Percentiles rank a stretch among this genome's conserved stretches.
phyloP scores from a whole-genome alignment of 2,797 vertebrate genomes.

The Argyrosomus regius region DNA sequence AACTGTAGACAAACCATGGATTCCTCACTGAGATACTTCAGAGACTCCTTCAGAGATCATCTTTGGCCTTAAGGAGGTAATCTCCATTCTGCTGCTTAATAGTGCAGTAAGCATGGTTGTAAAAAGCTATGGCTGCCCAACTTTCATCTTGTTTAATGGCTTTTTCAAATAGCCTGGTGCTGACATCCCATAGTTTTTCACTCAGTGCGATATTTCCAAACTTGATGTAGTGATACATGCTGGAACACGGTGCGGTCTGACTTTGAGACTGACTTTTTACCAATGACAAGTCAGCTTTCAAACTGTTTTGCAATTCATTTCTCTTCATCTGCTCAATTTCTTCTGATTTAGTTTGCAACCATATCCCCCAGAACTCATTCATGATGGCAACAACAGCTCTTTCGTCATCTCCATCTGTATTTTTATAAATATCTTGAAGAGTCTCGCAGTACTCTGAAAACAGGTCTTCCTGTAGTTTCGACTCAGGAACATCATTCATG shows the following conservation, averaged over 20 bases:
- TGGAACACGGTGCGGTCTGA: constrained; percentile 37
- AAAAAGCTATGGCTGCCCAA: constrained; percentile 69
- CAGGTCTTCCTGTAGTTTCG: constrained; percentile 43
- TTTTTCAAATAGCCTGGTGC: constrained; percentile 27
- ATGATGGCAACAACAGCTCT: constrained; percentile 53
- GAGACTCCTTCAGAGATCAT: constrained; percentile 37
- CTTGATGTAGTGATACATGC: constrained; percentile 57
- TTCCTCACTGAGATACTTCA: constrained; percentile 35
- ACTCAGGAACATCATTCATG: constrained; percentile 41
- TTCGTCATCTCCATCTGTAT: constrained; percentile 33
- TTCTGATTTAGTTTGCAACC: constrained; percentile 55
- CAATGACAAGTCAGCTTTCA: constrained; percentile 28
- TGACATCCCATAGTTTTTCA: background rate
- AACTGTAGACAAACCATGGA: constrained; percentile 35
- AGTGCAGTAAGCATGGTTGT: constrained; percentile 40
- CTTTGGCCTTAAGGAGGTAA: constrained; percentile 25
- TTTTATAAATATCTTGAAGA: constrained; percentile 37
- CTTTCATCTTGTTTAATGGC: constrained; percentile 28
- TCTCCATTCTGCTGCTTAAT: background rate
- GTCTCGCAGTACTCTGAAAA: constrained; percentile 51
- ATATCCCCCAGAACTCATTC: constrained; percentile 70
- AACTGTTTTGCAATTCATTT: constrained; percentile 18
- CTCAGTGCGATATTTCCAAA: constrained; percentile 47
- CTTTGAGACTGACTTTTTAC: constrained; percentile 27
- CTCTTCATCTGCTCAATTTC: constrained; percentile 37